These are phyloP conservation scores for Phytoseiulus persimilis DNA, from an alignment of 2,888 invertebrate genomes.

Conservation along the genomic window DNA sequence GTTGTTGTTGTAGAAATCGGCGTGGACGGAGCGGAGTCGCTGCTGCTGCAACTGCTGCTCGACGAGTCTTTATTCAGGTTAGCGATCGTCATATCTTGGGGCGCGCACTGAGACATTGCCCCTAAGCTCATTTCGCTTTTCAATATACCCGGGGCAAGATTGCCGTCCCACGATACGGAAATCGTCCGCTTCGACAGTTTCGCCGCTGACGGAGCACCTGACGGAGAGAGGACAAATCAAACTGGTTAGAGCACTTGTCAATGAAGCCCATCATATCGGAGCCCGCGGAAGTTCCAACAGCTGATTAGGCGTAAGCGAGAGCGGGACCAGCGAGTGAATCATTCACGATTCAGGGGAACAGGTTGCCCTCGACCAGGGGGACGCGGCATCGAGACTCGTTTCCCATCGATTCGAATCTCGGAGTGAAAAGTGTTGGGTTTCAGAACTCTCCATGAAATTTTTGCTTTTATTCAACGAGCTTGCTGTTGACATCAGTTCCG, in stretches of 20 bases:
- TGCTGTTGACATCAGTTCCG: no score
- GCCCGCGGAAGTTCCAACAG: neutral
- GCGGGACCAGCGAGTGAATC: no score
- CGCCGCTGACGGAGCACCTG: neutral
- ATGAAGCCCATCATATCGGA: neutral
- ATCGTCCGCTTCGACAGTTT: neutral
- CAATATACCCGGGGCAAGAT: neutral
- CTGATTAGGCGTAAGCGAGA: no score
- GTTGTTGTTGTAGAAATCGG: neutral
- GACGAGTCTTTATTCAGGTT: neutral
- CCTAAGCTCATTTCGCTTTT: neutral
- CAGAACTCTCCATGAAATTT: no score
- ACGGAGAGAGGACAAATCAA: neutral
- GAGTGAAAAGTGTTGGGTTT: no score
- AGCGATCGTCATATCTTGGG: neutral
- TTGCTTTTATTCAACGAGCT: no score
- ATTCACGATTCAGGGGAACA: no score
- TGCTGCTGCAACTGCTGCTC: conserved; percentile 10
- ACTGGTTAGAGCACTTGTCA: neutral
- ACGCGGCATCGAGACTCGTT: no score
- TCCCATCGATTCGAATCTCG: no score
- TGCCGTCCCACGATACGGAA: neutral
- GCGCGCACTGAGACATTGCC: neutral
- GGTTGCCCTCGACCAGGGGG: no score
- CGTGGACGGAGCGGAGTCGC: conserved; percentile 20